Percentiles rank a stretch among this genome's conserved stretches.
These are phyloP conservation scores for Ptyas mucosa DNA, from an alignment of 2,113 vertebrate species.

Conservation along the genomic window DNA sequence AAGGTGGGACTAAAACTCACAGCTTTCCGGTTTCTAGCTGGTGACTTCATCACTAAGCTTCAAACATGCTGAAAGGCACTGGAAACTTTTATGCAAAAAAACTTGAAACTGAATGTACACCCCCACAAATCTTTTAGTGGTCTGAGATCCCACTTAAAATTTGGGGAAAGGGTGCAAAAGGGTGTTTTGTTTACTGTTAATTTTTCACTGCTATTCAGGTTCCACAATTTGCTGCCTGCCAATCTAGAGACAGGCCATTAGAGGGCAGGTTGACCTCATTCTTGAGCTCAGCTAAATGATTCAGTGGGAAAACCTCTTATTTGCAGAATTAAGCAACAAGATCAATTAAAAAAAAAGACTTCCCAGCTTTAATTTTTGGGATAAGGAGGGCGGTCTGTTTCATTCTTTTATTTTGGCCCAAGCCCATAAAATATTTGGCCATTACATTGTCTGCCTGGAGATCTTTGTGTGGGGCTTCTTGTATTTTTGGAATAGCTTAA, in stretches of 20 bases:
- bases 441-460: slow-evolving; percentile 27
- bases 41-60: background rate
- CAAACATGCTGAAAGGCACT: background rate
- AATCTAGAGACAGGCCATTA: slow-evolving; percentile 12
- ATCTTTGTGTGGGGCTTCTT: background rate
- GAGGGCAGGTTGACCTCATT: slow-evolving; percentile 55
- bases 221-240: accelerated
- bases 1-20: background rate
- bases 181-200: background rate
- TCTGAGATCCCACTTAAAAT: background rate
- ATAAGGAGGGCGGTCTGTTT: background rate
- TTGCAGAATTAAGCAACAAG: background rate
- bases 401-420: background rate
- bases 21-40: background rate
- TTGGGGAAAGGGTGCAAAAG: background rate
- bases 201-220: background rate
- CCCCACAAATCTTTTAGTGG: background rate
- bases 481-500: background rate
- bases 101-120: background rate
- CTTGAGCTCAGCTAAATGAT: background rate
- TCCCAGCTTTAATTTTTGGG: slow-evolving; percentile 5
- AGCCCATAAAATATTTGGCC: background rate
- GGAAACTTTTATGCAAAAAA: background rate
- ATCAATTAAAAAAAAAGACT: background rate
- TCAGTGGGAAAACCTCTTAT: slow-evolving; percentile 18